Evolutionary conservation across 2,888 invertebrate genomes (phyloP), one percentile per base, ranked within the genome.

Genomic region (Aspidiotus rigidus): DNA sequence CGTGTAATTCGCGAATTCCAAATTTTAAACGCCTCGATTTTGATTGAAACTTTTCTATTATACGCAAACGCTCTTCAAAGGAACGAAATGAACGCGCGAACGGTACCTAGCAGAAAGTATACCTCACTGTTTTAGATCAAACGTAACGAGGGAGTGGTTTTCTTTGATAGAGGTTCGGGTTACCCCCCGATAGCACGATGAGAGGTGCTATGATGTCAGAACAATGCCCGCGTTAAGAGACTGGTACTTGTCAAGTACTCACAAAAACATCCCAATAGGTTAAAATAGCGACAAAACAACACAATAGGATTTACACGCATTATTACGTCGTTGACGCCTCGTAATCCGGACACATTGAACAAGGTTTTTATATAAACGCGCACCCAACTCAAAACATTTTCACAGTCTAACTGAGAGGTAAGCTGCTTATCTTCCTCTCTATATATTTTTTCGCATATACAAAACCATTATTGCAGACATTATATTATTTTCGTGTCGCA

Each of bases 251-350:
- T 66, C 66, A 56, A 66, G 66, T 64, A 42, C 40, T 66, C 56
- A 66, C 66, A 66, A 66, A 60, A 66, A 59, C 57, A 59, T 57
- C 59, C 57, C 59, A 66, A 57, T 66, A 66, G 66, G 66, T 66
- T 66, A 66, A 57, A 66, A 57, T 66, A 66, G 66, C 66, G 57
- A 57, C 66, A 66, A 64, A 64, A 57, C 44, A 57, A 49, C 66
- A 66, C 66, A 66, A 66, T 66, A 59, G 66, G 66, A 66, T 66
- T 66, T 66, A 66, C 60, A 39, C 66, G 66, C 66, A 49, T 66
- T 66, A 66, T 66, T 66, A 66, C 66, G 66, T 66, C 17, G 66
- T 66, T 66, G 66, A 66, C 66, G 66, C 66, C 66, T 66, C 17
- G 66, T 66, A 66, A 66, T 66, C 66, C 59, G 49, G 28, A 49